Base-by-base conservation (phyloP, 64 coral and sea anemone species). In the Pocillopora damicornis region DNA sequence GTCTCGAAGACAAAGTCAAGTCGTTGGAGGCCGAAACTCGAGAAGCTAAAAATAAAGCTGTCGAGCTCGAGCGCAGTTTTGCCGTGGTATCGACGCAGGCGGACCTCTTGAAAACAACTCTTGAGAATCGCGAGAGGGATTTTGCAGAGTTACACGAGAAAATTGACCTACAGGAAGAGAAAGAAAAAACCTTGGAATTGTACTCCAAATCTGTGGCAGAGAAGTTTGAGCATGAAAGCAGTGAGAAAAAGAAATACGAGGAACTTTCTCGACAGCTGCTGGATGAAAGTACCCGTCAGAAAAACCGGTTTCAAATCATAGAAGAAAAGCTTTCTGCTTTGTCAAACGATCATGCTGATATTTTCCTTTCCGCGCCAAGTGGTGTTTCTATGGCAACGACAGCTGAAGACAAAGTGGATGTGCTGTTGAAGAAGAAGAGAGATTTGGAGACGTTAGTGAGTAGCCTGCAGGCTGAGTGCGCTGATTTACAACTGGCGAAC, bases 131-230 rank as follows among this genome's bases (percentile, higher is more conserved):
- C 16, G 87, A 93, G 61, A 85, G 93, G 22, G 81, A 88, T 8
- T 69, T 97, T 5, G 20, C n/a, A 23, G 91, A 93, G 12, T 79
- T 97, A 9, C 63, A 86, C 37, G 83, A 93, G 17, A 90, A 81
- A 72, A 79, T 93, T 59, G 94, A 97, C 60, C 78, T 93, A 0
- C 86, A 90, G 17, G 87, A 97, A 45, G 91, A 93, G n/a, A 97
- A 93, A n/a, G 94, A 97, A 23, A 97, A 97, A 76, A 73, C 87
- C 16, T 23, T 96, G 20, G 91, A 86, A 61, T 51, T 96, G 13
- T 92, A 90, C 63, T 96, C 94, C 9, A 96, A 96, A 63, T 93
- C 91, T 13, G 90, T 97, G n/a, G 68, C 91, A 10, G 91, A 93
- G 60, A 93, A 97, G 57, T 93, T 80, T 66, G 71, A 97, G 18